These are phyloP conservation scores for Passerina amoena DNA, from an alignment of 2,113 vertebrate species.

Conservation along the genomic window DNA sequence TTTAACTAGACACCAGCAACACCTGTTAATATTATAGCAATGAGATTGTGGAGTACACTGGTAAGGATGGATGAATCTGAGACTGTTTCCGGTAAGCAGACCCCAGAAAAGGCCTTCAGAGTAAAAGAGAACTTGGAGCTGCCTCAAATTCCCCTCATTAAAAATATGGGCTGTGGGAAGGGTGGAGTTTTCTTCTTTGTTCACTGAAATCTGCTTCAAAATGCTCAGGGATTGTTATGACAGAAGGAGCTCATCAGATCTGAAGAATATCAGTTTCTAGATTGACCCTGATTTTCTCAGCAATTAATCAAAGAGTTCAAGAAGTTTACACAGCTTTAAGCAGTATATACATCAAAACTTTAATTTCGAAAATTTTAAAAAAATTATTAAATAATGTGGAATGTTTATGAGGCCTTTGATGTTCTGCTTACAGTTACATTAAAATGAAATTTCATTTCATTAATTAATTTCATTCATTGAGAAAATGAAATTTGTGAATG, in stretches of 20 bases:
- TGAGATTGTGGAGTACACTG: background rate
- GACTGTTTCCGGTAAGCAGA: background rate
- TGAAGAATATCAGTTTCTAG: background rate
- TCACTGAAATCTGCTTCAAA: background rate
- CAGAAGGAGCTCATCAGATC: background rate
- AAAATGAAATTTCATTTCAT: background rate
- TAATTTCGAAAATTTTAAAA: background rate
- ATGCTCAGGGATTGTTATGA: background rate
- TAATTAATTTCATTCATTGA: too few relatives aligned
- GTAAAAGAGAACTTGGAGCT: background rate
- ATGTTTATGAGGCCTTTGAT: background rate
- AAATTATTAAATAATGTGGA: background rate
- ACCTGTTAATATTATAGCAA: background rate
- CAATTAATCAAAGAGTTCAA: background rate
- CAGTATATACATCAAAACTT: background rate
- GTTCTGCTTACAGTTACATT: background rate
- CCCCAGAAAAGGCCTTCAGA: background rate
- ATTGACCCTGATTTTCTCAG: background rate
- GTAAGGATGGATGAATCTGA: background rate
- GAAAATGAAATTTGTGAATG: background rate
- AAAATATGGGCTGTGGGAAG: background rate
- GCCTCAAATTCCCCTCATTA: background rate
- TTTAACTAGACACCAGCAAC: background rate
- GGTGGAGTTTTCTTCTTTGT: background rate
- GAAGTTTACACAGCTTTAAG: background rate